Evolutionary conservation across 2,113 vertebrate species (phyloP).

Genomic region (Procavia capensis): DNA sequence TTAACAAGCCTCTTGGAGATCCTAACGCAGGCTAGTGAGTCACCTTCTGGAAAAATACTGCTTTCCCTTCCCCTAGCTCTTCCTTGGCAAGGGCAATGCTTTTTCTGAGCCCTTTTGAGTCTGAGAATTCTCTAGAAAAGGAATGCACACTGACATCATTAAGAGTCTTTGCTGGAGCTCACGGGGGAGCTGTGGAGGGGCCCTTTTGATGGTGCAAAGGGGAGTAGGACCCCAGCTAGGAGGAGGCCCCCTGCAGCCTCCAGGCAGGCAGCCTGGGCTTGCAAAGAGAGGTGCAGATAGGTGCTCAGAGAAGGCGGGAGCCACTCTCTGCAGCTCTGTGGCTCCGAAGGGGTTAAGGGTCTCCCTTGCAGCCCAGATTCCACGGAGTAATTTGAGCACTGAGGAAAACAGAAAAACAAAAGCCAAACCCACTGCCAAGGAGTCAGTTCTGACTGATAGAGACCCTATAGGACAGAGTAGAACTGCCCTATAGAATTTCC

Average conservation of each 20-base stretch:
- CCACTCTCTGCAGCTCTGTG: background rate
- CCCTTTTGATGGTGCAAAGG: background rate
- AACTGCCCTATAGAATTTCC: too few relatives aligned
- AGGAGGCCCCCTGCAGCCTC: too few relatives aligned
- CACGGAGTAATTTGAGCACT: background rate
- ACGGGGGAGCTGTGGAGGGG: accelerated
- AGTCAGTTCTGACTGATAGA: too few relatives aligned
- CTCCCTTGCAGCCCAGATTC: conserved; percentile 16
- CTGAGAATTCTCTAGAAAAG: background rate
- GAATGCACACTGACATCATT: background rate
- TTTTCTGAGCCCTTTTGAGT: background rate
- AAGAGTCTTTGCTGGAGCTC: background rate
- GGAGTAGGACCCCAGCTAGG: background rate
- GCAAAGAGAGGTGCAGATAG: background rate
- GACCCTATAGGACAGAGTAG: too few relatives aligned
- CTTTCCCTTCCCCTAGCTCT: background rate
- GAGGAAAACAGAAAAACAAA: too few relatives aligned
- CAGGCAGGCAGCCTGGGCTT: background rate
- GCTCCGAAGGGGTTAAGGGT: background rate
- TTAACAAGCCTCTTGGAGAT: background rate
- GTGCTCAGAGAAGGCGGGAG: background rate
- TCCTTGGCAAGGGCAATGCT: background rate
- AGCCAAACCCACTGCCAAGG: too few relatives aligned
- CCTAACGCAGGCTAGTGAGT: background rate
- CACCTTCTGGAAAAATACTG: background rate